Evolutionary conservation across 2,113 vertebrate genomes (phyloP).

Genomic region (Polypterus bichir): DNA sequence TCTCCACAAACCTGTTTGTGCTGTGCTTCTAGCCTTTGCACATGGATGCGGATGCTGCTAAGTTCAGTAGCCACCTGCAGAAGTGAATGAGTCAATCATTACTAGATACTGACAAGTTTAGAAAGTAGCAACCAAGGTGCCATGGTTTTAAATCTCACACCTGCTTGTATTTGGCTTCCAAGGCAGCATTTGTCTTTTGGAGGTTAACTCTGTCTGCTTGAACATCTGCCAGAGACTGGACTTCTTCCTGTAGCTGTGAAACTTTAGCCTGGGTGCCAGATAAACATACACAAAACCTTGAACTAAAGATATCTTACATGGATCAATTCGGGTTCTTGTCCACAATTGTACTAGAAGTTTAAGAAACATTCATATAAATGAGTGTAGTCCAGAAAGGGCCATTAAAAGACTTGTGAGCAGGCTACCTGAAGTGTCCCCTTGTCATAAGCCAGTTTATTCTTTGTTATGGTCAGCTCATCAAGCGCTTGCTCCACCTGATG

Average conservation of each 20-base stretch:
- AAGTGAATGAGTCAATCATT: too few relatives aligned
- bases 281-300: not conserved
- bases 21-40: conserved; percentile 21
- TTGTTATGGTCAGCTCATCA: conserved; percentile 42
- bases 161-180: conserved; percentile 35
- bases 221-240: conserved; percentile 29
- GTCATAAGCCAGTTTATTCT: conserved; percentile 47
- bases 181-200: conserved; percentile 20
- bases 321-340: too few relatives aligned
- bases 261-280: conserved; percentile 27
- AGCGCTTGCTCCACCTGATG: conserved; percentile 43
- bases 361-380: too few relatives aligned
- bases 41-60: conserved; percentile 17
- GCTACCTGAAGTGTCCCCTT: conserved; percentile 46
- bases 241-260: conserved; percentile 40
- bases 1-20: conserved; percentile 20
- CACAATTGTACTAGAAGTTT: too few relatives aligned
- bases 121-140: too few relatives aligned
- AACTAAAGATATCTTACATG: not conserved
- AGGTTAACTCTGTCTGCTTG: conserved; percentile 29
- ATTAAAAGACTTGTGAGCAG: not conserved
- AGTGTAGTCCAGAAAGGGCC: too few relatives aligned
- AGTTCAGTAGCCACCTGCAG: conserved; percentile 28
- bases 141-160: conserved; percentile 20
- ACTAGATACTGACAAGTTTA: too few relatives aligned